These are phyloP conservation scores for Polydrusus tereticollis DNA, from an alignment of 2,888 invertebrate species.

Conservation along the genomic window DNA sequence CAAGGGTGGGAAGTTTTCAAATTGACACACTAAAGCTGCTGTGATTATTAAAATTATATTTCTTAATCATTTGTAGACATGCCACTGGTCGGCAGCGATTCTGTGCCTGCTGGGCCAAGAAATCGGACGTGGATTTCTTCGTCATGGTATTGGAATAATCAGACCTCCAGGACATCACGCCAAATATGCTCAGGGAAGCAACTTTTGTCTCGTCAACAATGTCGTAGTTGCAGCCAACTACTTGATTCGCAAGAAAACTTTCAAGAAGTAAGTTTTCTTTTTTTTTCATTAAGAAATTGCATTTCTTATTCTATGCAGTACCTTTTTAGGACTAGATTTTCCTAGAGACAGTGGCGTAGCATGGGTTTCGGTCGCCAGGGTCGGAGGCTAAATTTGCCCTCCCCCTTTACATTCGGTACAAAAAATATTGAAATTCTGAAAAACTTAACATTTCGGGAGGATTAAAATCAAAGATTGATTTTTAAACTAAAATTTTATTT, in stretches of 20 bases:
- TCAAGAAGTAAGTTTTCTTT: conserved; percentile 70
- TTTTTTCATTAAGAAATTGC: no score
- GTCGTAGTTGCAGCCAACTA: conserved; percentile 85
- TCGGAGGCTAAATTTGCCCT: no score
- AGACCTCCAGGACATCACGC: conserved; percentile 96
- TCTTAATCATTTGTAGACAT: conserved; percentile 23
- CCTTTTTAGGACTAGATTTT: no score
- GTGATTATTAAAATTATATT: neutral
- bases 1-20: no score
- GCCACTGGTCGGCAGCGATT: conserved; percentile 22
- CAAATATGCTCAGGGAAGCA: conserved; percentile 79
- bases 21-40: no score
- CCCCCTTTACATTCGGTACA: no score
- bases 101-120: conserved; percentile 6
- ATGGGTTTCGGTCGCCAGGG: no score
- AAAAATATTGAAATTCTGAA: no score
- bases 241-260: conserved; percentile 64
- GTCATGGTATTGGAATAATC: conserved; percentile 81
- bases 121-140: conserved; percentile 2
- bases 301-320: neutral
- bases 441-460: no score
- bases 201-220: conserved; percentile 93
- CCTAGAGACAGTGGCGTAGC: no score
- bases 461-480: no score
- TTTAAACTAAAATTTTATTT: no score